Base-by-base conservation (phyloP, 2,888 invertebrate genomes). In the Hyppa rectilinea region DNA sequence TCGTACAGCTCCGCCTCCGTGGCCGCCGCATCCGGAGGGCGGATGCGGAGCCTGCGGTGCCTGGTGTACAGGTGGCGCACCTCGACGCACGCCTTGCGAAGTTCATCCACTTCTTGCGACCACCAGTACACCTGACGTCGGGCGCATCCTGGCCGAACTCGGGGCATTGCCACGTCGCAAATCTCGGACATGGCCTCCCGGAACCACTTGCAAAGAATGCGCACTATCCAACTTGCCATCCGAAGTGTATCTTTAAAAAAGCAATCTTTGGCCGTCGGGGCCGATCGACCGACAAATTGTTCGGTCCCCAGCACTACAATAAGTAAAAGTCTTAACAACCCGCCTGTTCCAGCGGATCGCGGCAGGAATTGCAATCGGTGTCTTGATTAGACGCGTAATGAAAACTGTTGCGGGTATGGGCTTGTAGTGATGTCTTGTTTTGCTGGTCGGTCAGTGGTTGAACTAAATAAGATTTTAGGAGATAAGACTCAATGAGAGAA, bases 311-410 rank as follows among this genome's bases (percentile, higher is more conserved):
- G 66, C 61, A 63, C 52, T 58, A 78, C 83, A 85, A 85, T 85
- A 84, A 83, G 85, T 83, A 85, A 82, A 85, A 86, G 84, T 85
- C 85, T 69, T 81, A 86, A 82, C 81, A 76, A 82, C 59, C 67
- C 74, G 71, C 23, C 64, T 67, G 79, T 65, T 82, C 72, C 82
- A 61, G 50, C 61, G 72, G 75, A 75, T 81, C 67, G 83, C 66
- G 60, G 36, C 72, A 68, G 81, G 85, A 83, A 87, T 87, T 81
- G 85, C 87, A 87, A 85, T 85, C 76, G 71, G 36, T 61, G 66
- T 80, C 76, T 82, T 86, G 78, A 87, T 87, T 85, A 81, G 76
- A 85, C 56, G 60, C 45, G 70, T 84, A 85, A 87, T 85, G 80
- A 80, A 81, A 85, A 75, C 75, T 73, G 76, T 68, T 67, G 1